Percentiles rank a stretch among this genome's conserved stretches.
Conservation (phyloP, 2,888 invertebrate species). For the Diadromus collaris region DNA sequence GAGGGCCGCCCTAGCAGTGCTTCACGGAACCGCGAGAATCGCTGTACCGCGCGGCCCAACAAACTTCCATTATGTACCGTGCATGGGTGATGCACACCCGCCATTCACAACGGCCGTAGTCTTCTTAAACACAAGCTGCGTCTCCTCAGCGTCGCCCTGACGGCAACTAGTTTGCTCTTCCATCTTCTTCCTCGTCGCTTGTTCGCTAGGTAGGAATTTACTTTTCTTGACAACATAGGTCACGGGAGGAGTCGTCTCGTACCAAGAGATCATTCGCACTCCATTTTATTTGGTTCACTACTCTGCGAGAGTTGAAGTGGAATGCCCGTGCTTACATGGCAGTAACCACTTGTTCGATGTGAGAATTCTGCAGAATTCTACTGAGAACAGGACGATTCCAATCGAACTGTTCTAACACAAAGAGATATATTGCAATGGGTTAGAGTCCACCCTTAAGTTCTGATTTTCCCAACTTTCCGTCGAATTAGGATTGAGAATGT, state of each 20-base stretch:
- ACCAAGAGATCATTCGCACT: background rate
- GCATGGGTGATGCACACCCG: constrained; percentile 44
- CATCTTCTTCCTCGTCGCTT: background rate
- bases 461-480: too few relatives aligned
- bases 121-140: constrained; percentile 27
- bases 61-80: constrained; percentile 49
- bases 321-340: too few relatives aligned
- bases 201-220: background rate
- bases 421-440: too few relatives aligned
- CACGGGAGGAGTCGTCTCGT: background rate
- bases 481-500: too few relatives aligned
- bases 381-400: too few relatives aligned
- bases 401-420: too few relatives aligned
- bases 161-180: constrained; percentile 4
- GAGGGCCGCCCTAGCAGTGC: constrained; percentile 19
- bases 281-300: too few relatives aligned
- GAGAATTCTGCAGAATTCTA: too few relatives aligned
- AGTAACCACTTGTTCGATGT: too few relatives aligned
- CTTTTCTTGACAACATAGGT: background rate
- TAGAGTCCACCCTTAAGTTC: too few relatives aligned
- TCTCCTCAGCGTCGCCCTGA: background rate
- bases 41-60: constrained; percentile 29
- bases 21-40: constrained; percentile 34
- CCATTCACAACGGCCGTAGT: constrained; percentile 12
- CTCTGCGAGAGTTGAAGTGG: too few relatives aligned